phyloP scores from a whole-genome alignment of 2,797 vertebrate genomes.

The Pipistrellus nathusii region DNA sequence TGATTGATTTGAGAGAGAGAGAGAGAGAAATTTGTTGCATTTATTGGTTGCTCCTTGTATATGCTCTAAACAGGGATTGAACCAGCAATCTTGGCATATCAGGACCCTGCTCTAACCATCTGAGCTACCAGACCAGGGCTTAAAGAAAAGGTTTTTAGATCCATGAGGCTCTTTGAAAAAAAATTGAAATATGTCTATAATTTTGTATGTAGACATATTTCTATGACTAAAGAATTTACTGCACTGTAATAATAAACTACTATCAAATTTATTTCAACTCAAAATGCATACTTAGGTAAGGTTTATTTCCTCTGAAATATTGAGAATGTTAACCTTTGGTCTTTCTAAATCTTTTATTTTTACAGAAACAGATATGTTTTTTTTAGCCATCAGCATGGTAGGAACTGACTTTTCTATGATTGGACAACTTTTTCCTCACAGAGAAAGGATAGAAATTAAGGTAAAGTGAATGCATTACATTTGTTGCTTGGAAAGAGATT shows the following conservation, averaged over 20 bases:
- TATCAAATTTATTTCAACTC: slow-evolving; percentile 55
- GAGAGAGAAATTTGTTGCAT: not conserved
- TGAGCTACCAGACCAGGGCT: not conserved
- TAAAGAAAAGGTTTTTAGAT: slow-evolving; percentile 3
- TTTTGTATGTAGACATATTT: not conserved
- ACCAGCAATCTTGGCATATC: not conserved
- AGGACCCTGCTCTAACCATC: not conserved
- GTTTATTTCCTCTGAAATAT: slow-evolving; percentile 19
- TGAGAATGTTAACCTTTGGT: slow-evolving; percentile 59
- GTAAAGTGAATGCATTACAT: slow-evolving; percentile 85
- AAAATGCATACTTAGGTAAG: slow-evolving; percentile 4
- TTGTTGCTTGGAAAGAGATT: slow-evolving; percentile 14
- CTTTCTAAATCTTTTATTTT: slow-evolving; percentile 56
- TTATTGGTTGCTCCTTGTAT: not conserved
- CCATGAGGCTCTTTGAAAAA: slow-evolving; percentile 13
- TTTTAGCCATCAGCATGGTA: slow-evolving; percentile 98
- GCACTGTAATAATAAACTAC: not conserved
- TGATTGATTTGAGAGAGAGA: not conserved
- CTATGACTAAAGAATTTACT: not conserved
- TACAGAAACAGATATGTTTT: slow-evolving; percentile 99
- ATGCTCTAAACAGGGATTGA: not conserved
- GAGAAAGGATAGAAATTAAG: slow-evolving; percentile 97
- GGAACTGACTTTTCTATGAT: slow-evolving; percentile 99
- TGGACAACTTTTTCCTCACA: slow-evolving; percentile 96
- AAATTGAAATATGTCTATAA: not conserved